Conservation (phyloP, 1,140 invertebrate genomes). For the Brachionus rotundiformis region DNA sequence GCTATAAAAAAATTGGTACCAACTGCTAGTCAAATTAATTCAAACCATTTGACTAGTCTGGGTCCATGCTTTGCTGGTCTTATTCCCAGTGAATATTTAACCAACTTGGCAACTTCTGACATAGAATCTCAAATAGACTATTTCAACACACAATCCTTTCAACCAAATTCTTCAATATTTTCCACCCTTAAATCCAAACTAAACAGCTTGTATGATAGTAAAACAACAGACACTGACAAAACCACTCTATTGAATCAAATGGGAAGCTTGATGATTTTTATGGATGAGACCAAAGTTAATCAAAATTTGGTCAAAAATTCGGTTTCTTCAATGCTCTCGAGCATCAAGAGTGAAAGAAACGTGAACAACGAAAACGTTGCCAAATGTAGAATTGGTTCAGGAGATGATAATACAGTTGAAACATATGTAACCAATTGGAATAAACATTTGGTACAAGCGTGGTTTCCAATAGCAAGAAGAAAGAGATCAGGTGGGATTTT, state of each 20-base stretch:
- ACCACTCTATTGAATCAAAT: neutral
- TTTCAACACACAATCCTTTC: neutral
- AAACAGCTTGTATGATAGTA: neutral
- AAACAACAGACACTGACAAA: neutral
- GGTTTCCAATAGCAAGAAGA: neutral
- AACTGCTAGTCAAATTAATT: neutral
- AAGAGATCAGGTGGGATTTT: neutral
- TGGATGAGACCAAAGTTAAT: neutral
- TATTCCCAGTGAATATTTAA: neutral
- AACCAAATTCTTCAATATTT: neutral
- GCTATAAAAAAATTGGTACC: conserved; percentile 10
- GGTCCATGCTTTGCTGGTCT: conserved; percentile 22
- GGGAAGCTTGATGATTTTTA: neutral
- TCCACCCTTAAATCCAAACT: neutral
- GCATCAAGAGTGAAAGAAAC: neutral
- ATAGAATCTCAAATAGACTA: neutral
- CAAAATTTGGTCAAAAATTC: neutral
- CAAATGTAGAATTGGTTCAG: conserved; percentile 11
- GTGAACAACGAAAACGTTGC: neutral
- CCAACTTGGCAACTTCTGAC: neutral
- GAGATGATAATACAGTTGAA: neutral
- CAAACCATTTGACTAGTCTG: neutral
- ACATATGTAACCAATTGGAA: neutral
- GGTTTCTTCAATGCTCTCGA: neutral
- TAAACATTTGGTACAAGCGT: neutral